Evolutionary conservation across 2,113 vertebrate species (phyloP).

Genomic region (Cairina moschata): DNA sequence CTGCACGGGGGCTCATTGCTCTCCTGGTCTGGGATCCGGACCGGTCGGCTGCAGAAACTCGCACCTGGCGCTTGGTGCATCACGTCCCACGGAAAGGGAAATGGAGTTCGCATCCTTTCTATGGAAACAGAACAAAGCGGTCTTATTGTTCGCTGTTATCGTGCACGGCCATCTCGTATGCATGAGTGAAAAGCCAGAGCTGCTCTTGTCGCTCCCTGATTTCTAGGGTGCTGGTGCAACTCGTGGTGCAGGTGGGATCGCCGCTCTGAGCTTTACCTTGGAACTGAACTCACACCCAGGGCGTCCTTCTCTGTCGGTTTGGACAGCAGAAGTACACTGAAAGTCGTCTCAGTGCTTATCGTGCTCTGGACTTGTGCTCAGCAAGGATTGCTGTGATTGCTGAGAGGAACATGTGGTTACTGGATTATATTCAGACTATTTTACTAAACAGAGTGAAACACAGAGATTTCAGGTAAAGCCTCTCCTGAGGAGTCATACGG

Average conservation of each 20-base stretch:
- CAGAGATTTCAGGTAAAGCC: neutral
- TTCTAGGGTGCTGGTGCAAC: neutral
- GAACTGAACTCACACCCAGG: neutral
- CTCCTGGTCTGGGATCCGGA: fast-evolving
- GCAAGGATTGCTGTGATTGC: neutral
- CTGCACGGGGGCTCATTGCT: fast-evolving
- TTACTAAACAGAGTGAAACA: neutral
- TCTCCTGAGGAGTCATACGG: neutral
- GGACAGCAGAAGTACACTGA: fast-evolving
- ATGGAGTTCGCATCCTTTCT: neutral
- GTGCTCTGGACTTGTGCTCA: neutral
- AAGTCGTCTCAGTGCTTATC: neutral
- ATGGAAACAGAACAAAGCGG: neutral
- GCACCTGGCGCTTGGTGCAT: neutral
- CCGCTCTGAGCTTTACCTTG: neutral
- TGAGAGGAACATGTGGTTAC: neutral
- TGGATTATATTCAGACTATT: neutral
- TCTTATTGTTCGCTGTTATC: neutral
- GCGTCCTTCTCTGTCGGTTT: neutral
- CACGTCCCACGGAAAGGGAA: neutral
- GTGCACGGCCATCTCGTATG: fast-evolving
- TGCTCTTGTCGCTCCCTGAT: fast-evolving
- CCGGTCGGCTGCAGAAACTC: neutral
- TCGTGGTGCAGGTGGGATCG: neutral
- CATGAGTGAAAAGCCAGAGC: neutral